Conservation (phyloP, 2,888 invertebrate species). For the Ramazzottius varieornatus region DNA sequence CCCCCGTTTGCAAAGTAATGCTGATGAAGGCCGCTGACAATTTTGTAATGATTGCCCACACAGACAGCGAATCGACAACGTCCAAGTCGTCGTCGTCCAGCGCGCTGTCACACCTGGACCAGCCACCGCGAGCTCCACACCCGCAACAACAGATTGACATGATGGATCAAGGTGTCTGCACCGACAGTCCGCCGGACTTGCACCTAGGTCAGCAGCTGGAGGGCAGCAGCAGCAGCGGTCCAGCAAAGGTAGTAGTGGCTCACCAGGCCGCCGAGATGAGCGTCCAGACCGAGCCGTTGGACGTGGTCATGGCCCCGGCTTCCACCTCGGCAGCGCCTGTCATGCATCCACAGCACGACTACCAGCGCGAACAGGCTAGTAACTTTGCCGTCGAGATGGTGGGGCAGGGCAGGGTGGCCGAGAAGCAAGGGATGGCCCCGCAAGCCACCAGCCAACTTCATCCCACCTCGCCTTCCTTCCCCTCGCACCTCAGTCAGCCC, state of each 20-base stretch:
- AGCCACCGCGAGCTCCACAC: neutral
- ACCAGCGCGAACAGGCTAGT: neutral
- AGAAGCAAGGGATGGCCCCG: neutral
- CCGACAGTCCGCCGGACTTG: neutral
- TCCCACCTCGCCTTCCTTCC: neutral
- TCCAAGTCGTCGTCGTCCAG: neutral
- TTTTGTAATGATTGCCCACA: no score
- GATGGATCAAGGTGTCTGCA: neutral
- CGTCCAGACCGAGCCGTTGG: conserved; percentile 1
- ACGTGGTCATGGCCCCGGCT: neutral
- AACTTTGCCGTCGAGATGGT: no score
- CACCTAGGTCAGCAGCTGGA: neutral
- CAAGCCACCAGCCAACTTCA: no score
- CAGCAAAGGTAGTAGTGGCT: neutral
- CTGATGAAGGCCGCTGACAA: no score
- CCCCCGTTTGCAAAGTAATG: no score
- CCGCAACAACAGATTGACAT: neutral
- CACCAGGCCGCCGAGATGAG: neutral
- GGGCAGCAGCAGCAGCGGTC: no score
- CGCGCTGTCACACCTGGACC: neutral
- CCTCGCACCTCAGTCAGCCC: neutral
- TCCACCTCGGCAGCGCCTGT: neutral
- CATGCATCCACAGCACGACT: neutral
- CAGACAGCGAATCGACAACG: neutral
- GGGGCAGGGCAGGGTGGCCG: no score